A percentile compares a stretch with the other conserved stretches of the same genome.
Conservation (phyloP, 2,113 vertebrate genomes). For the Himantopus leucocephalus region DNA sequence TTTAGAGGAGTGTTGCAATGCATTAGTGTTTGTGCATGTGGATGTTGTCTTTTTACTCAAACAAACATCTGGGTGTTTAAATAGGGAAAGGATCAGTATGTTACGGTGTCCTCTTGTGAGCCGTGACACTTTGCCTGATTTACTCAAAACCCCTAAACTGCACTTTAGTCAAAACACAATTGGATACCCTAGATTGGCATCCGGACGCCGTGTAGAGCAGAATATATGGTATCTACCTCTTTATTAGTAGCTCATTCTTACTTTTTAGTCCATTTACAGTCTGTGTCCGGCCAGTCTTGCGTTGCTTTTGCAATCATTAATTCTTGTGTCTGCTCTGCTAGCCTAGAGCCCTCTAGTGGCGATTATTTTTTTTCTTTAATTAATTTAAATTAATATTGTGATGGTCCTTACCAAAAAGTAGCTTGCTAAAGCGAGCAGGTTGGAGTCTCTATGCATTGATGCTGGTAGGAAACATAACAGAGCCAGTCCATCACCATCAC, state of each 20-base stretch:
- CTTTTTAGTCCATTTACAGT: background rate
- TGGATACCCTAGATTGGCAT: background rate
- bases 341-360: background rate
- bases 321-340: background rate
- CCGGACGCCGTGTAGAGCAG: fast-evolving
- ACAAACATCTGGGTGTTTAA: background rate
- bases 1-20: background rate
- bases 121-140: background rate
- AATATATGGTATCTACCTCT: background rate
- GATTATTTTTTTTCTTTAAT: background rate
- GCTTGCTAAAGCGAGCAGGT: background rate
- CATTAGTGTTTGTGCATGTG: background rate
- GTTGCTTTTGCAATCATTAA: background rate
- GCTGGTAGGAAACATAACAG: background rate
- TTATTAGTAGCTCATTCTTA: background rate
- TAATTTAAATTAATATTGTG: background rate
- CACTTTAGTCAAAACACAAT: background rate
- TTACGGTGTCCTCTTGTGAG: background rate
- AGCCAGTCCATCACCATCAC: background rate
- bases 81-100: background rate
- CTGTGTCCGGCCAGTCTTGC: background rate
- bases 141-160: background rate
- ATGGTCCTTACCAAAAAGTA: fast-evolving
- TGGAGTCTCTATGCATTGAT: fast-evolving
- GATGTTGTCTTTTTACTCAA: background rate